These are phyloP conservation scores for Craniophora ligustri DNA, from an alignment of 2,888 invertebrate genomes.

Conservation along the genomic window DNA sequence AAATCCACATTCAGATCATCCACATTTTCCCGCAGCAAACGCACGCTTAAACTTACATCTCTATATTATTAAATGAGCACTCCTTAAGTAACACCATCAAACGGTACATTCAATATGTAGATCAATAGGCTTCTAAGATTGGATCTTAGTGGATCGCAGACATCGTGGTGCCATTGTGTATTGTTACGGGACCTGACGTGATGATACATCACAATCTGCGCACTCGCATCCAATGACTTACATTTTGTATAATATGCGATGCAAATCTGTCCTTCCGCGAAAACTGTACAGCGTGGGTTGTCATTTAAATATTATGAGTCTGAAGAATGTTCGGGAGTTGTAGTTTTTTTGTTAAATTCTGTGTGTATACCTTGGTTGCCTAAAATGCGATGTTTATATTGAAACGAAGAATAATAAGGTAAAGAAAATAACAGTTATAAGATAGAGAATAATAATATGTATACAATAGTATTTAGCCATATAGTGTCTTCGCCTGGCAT, in stretches of 20 bases:
- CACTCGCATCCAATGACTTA: background rate
- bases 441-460: too few relatives aligned
- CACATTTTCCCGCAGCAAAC: too few relatives aligned
- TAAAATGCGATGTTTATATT: too few relatives aligned
- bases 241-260: conserved; percentile 1
- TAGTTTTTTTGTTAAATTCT: background rate
- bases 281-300: background rate
- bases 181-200: conserved; percentile 3
- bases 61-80: background rate
- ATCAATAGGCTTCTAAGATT: background rate
- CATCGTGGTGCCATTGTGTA: conserved; percentile 2
- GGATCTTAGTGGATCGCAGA: background rate
- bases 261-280: conserved; percentile 1
- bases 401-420: too few relatives aligned
- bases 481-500: too few relatives aligned
- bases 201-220: conserved; percentile 2
- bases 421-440: too few relatives aligned
- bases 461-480: too few relatives aligned
- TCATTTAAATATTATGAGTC: background rate
- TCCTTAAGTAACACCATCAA: background rate
- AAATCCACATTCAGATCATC: too few relatives aligned
- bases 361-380: too few relatives aligned
- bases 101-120: background rate
- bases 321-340: background rate
- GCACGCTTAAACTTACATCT: background rate